Evolutionary conservation across 2,888 invertebrate genomes (phyloP).

Genomic region (Cantharis nigra): DNA sequence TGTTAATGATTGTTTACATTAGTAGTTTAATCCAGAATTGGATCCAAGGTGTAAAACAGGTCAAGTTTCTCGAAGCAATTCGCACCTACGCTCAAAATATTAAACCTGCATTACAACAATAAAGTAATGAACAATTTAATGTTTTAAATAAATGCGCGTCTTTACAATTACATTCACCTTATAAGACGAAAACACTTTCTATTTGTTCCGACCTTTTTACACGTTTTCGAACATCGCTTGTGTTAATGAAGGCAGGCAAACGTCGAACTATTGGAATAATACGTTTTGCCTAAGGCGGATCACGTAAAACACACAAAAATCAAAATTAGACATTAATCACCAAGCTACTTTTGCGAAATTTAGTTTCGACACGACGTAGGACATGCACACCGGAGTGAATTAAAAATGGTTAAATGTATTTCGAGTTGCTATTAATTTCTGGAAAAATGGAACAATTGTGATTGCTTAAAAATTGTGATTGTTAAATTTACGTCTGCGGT

Average conservation of each 20-base stretch:
- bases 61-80: conserved; percentile 2
- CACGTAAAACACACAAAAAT: not conserved
- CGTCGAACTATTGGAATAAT: not conserved
- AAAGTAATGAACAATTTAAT: conserved; percentile 2
- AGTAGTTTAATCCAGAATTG: not conserved
- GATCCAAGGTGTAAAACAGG: not conserved
- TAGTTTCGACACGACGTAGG: not conserved
- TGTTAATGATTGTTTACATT: not conserved
- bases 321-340: not conserved
- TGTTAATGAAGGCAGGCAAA: not conserved
- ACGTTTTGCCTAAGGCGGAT: not conserved
- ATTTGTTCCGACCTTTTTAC: not conserved
- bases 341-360: not conserved
- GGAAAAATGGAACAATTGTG: not conserved
- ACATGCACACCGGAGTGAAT: not conserved
- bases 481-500: not conserved
- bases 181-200: not conserved
- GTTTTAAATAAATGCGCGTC: conserved; percentile 5
- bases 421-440: not conserved
- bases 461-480: not conserved
- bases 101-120: not conserved
- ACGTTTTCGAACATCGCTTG: not conserved
- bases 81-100: conserved; percentile 1
- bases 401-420: not conserved
- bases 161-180: not conserved